Evolutionary conservation across 2,113 vertebrate genomes (phyloP), one percentile per base, ranked within the genome.

Genomic region (Percina caprodes): DNA sequence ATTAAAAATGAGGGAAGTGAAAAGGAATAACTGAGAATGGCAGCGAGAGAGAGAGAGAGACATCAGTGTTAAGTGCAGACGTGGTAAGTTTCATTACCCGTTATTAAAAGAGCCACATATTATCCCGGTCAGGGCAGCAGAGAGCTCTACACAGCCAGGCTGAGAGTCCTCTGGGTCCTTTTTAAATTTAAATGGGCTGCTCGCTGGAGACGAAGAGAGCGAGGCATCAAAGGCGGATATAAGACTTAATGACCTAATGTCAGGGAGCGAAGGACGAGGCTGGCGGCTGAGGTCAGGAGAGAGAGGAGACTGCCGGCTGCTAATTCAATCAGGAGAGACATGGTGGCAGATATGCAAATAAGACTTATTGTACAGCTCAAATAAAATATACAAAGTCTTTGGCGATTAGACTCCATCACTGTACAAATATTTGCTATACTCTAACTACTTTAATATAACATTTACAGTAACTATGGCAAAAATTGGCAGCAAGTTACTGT

Each of bases 21-120:
- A 60, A 69, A 72, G 30, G 74, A 79, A 77, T 63, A 69, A 79
- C 12, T 2, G 26, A 60, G 65, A 42, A 35, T 46, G 26, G 59
- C 70, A 56, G 30, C 3, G 30, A 30, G 30, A 30, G 30, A 30
- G 33, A 18, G 55, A 58, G 67, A 65, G 58, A 69, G 46, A 78
- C 51, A 55, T 79, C 70, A 26, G 70, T 13, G 85, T 61, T 77
- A 80, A 87, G 75, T 85, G 73, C n/a, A 0, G 19, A 60, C 65
- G 79, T 78, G 83, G 42, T 68, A 46, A 66, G 65, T 87, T 87
- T 90, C 80, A 86, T 90, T 89, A 83, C 24, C 46, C 30, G 48
- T 82, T 75, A 87, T 88, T 85, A 87, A 86, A 82, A 70, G 60
- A 83, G 63, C 52, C 62, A 60, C 80, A 63, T 72, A 76, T 78